Evolutionary conservation across 2,888 invertebrate species (phyloP).

Genomic region (Miltochrista miniata): DNA sequence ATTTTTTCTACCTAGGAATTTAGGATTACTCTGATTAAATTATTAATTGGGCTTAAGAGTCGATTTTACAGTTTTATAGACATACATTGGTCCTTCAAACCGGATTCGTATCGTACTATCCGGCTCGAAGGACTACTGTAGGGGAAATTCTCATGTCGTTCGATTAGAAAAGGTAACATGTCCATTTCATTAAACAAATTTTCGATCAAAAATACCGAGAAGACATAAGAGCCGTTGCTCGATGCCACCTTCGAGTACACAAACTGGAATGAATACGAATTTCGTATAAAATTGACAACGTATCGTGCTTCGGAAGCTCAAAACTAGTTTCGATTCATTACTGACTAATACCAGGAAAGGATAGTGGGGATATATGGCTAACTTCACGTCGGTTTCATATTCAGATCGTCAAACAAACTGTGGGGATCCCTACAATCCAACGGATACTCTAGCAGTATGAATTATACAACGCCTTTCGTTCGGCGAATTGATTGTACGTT

Average conservation of each 20-base stretch:
- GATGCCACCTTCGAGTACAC: slow-evolving; percentile 14
- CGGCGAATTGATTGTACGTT: too few relatives aligned
- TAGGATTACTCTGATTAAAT: background rate
- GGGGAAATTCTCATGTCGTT: too few relatives aligned
- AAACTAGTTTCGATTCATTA: slow-evolving; percentile 23
- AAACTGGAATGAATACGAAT: slow-evolving; percentile 34
- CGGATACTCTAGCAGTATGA: background rate
- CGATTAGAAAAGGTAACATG: too few relatives aligned
- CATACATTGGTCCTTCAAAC: too few relatives aligned
- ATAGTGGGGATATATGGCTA: background rate
- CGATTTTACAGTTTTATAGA: background rate
- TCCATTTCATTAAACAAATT: too few relatives aligned
- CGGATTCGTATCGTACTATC: too few relatives aligned
- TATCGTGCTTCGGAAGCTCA: slow-evolving; percentile 33
- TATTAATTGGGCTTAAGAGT: background rate
- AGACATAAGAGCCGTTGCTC: slow-evolving; percentile 16
- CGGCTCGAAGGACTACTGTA: too few relatives aligned
- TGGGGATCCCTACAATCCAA: background rate
- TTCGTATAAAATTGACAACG: slow-evolving; percentile 42
- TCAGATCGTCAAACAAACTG: slow-evolving; percentile 13
- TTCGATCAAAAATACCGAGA: too few relatives aligned
- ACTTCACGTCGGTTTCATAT: slow-evolving; percentile 3
- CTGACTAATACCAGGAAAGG: slow-evolving; percentile 3
- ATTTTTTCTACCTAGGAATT: background rate
- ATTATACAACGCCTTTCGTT: too few relatives aligned